A percentile compares a stretch with the other conserved stretches of the same genome.
Evolutionary conservation across 2,113 vertebrate species (phyloP).

Genomic region (Xiphophorus hellerii): DNA sequence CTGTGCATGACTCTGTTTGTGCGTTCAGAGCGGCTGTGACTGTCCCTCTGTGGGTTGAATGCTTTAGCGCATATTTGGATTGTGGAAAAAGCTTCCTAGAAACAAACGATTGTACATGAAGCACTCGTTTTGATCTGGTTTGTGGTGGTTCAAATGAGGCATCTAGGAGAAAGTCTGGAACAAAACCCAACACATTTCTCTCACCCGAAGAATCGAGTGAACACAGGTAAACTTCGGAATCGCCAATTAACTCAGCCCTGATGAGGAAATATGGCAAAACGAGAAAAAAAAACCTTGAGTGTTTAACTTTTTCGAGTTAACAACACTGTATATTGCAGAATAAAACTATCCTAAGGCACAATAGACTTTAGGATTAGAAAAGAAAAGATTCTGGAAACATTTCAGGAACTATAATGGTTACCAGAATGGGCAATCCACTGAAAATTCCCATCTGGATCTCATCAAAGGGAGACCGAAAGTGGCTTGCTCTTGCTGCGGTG

Average conservation of each 20-base stretch:
- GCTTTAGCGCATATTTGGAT: conserved; percentile 30
- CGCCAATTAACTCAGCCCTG: background rate
- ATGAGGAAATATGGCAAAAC: background rate
- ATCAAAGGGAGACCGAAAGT: conserved; percentile 65
- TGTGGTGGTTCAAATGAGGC: conserved; percentile 52
- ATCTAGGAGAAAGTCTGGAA: conserved; percentile 31
- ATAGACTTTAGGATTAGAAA: conserved; percentile 25
- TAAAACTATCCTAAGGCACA: conserved; percentile 31
- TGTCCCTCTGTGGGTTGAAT: conserved; percentile 2
- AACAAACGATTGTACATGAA: conserved; percentile 37
- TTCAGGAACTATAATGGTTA: conserved; percentile 67
- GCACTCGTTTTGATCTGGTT: conserved; percentile 58
- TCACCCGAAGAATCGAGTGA: conserved; percentile 4
- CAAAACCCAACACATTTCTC: background rate
- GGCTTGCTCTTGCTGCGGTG: conserved; percentile 61
- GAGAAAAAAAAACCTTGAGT: conserved; percentile 1
- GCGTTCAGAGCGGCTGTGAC: conserved; percentile 31
- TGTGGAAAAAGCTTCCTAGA: conserved; percentile 36
- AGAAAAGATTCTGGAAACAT: conserved; percentile 52
- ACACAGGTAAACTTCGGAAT: conserved; percentile 12
- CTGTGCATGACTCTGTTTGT: conserved; percentile 48
- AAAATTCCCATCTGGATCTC: conserved; percentile 76
- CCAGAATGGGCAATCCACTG: conserved; percentile 60
- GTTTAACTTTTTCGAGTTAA: conserved; percentile 1
- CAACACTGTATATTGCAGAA: conserved; percentile 8